Evolutionary conservation across 2,888 invertebrate genomes (phyloP), one percentile per base, ranked within the genome.

Genomic region (Amphimallon solstitiale): DNA sequence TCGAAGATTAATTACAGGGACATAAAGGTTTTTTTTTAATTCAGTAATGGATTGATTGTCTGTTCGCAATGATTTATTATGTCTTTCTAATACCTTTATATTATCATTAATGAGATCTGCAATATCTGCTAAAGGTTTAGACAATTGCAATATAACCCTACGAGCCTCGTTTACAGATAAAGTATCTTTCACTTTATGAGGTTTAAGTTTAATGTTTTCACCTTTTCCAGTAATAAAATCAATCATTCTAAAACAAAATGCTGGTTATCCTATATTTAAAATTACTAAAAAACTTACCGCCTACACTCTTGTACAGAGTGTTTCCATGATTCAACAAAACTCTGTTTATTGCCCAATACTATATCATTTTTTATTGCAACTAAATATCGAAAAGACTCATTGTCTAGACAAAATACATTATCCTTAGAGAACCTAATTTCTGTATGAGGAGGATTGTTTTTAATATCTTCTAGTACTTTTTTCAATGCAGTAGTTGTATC

Each of bases 41-140:
- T 71, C 66, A 1, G 56, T 49, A 12, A 62, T 66, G 6, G 68
- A 70, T 5, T 68, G 21, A 45, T 69, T 66, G 9, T 71, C 69
- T 7, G 56, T 23, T 7, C 49, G 14, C 6, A 70, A 37, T 2
- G 21, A 12, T 12, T 56, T 51, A 15, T 76, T 46, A 48, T 80
- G 79, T 10, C 73, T 73, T 46, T 77, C 66, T 62, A 81, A 67
- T 12, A 73, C 70, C 2, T 65, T 66, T 10, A 80, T 68, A 60
- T 81, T 81, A 56, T 80, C 78, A 19, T 76, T 68, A 38, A 81
- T 78, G 5, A 78, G 68, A 51, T 81, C 77, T 0, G 77, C 73
- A 48, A 81, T 79, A 59, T 81, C 81, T 4, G 79, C 78, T 61
- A 81, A 69, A 1, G 81, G 81, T 69, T 78, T 74, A 0, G 78